Conservation (phyloP, 2,888 invertebrate genomes). For the Eupsilia transversa region DNA sequence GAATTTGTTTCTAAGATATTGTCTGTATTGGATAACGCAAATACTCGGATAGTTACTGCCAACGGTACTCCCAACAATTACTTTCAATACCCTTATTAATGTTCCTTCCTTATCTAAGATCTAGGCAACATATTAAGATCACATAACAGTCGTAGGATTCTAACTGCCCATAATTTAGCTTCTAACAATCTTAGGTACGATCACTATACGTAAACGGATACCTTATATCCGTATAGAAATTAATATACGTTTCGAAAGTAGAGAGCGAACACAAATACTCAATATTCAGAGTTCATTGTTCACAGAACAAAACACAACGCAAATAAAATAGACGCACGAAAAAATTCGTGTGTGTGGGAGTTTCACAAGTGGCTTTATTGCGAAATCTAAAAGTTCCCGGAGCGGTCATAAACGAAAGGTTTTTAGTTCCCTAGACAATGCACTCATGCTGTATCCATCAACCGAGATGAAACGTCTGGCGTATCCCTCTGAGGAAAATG, state of each 20-base stretch:
- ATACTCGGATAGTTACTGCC: constrained; percentile 24
- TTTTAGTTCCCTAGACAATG: constrained; percentile 78
- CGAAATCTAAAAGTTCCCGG: constrained; percentile 59
- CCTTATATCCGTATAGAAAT: constrained; percentile 31
- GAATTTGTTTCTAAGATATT: constrained; percentile 45
- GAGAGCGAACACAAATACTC: constrained; percentile 32
- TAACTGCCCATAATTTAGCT: constrained; percentile 49
- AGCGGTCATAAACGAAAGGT: constrained; percentile 69
- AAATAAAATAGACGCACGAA: constrained; percentile 64
- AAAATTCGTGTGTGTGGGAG: constrained; percentile 66
- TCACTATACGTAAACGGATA: constrained; percentile 55
- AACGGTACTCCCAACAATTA: constrained; percentile 54
- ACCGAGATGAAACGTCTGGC: constrained; percentile 76
- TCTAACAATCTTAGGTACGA: constrained; percentile 36
- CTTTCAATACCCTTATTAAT: constrained; percentile 47
- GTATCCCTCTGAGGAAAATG: constrained; percentile 58
- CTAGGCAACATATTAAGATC: constrained; percentile 51
- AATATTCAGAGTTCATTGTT: constrained; percentile 40
- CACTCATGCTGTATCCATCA: constrained; percentile 78
- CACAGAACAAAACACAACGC: constrained; percentile 53
- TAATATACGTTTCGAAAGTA: constrained; percentile 26
- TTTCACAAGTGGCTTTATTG: constrained; percentile 72
- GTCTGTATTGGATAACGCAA: constrained; percentile 37
- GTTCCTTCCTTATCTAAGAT: constrained; percentile 44
- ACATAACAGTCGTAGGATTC: constrained; percentile 42